Evolutionary conservation across 2,888 invertebrate species (phyloP), one percentile per base, ranked within the genome.

Genomic region (Tachina fera): DNA sequence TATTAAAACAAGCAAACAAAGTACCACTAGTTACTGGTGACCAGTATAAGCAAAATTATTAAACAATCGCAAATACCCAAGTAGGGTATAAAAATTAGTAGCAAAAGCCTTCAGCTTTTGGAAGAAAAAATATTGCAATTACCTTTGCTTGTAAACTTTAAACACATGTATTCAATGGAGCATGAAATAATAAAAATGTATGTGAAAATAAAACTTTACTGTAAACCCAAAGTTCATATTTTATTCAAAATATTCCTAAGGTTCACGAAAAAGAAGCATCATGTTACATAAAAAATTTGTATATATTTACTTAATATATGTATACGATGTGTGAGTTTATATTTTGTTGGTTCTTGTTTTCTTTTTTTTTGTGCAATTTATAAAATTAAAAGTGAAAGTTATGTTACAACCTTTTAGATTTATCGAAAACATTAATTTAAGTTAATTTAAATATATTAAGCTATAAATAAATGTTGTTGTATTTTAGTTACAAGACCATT

Each of bases 341-440:
- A n/a, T n/a, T n/a, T n/a, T n/a, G n/a, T 79, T 47, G 2, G 16
- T 61, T 51, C 49, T 39, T 31, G 4, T 16, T 2, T 75, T 65
- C 11, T n/a, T 3, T 43, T 60, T n/a, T 3, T 43, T 60, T 67
- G 5, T 43, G 47, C 67, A 60, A 77, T 72, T 83, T 83, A 72
- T 67, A 77, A 77, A 83, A 83, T 77, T 65, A 72, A 82, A 83
- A 83, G 71, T 67, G 16, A 77, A 77, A 77, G 72, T 72, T 77
- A 60, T 71, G 51, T 47, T 47, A 63, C 19, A 41, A 16, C 9
- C 41, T 82, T 63, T 47, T 13, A 14, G 47, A 76, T 82, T 71
- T 76, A 76, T 71, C 16, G n/a, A 56, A 19, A 47, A 49, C 70
- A 82, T 63, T 80, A 76, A 22, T 5, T n/a, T n/a, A 31, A 72